Conservation (phyloP, 2,797 vertebrate genomes). For the Leucoraja ocellata region DNA sequence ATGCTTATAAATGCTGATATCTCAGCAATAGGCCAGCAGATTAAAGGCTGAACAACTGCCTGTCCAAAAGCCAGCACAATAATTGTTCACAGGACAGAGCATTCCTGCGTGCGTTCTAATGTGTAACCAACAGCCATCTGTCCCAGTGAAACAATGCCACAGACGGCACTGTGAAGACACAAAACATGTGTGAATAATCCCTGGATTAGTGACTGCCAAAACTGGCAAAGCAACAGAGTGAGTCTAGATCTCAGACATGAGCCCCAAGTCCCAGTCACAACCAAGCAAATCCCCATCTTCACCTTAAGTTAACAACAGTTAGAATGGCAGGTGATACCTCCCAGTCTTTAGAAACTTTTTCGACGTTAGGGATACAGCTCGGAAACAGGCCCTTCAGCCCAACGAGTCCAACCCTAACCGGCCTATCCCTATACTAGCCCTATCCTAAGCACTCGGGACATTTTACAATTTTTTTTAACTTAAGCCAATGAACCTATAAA, state of each 20-base stretch:
- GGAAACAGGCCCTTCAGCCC: no score
- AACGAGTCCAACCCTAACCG: no score
- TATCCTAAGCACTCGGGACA: no score
- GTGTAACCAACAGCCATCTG: not conserved
- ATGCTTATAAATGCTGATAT: not conserved
- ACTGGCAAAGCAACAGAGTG: not conserved
- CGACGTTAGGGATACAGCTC: no score
- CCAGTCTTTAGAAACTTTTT: no score
- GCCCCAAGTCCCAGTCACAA: not conserved
- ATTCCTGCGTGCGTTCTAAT: not conserved
- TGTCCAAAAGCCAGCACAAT: not conserved
- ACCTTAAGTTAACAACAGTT: not conserved
- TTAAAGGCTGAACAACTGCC: not conserved
- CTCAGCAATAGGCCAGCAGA: not conserved
- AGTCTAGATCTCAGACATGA: not conserved
- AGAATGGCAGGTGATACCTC: not conserved
- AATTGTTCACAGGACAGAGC: constrained; percentile 25
- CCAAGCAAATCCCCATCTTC: not conserved
- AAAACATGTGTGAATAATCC: constrained; percentile 19
- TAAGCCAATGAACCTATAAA: no score
- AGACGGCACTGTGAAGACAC: constrained; percentile 1
- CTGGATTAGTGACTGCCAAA: not conserved
- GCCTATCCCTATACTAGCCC: no score
- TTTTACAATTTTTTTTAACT: no score
- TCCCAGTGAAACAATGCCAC: constrained; percentile 10